Percentiles rank a stretch among this genome's conserved stretches.
These are phyloP conservation scores for Turdus rufiventris DNA, from an alignment of 2,113 vertebrate species.

Conservation along the genomic window DNA sequence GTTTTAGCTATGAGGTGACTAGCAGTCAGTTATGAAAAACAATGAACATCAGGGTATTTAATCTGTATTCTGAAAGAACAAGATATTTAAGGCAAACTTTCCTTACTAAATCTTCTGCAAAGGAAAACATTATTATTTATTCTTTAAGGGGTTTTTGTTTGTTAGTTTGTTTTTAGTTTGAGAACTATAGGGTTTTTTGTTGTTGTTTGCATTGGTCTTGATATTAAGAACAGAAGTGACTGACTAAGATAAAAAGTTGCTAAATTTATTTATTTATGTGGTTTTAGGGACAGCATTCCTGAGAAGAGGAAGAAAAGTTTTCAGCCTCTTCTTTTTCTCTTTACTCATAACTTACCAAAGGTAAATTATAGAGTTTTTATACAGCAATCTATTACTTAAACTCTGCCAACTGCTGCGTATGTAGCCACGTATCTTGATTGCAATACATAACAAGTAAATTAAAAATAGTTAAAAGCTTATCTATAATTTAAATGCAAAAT, in stretches of 20 bases:
- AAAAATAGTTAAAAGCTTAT: background rate
- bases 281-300: background rate
- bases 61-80: background rate
- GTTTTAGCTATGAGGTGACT: background rate
- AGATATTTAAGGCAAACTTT: background rate
- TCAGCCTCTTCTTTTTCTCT: background rate
- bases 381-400: background rate
- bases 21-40: background rate
- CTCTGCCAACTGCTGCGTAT: background rate
- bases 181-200: background rate
- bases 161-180: background rate
- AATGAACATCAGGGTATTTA: background rate
- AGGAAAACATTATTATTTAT: background rate
- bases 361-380: background rate
- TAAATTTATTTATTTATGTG: background rate
- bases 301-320: background rate
- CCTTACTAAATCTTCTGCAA: background rate
- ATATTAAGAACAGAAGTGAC: background rate
- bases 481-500: background rate
- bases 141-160: background rate
- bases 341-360: background rate
- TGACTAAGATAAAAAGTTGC: background rate
- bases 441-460: background rate
- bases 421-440: background rate
- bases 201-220: background rate